Evolutionary conservation across 1,140 invertebrate species (phyloP), one percentile per base, ranked within the genome.

Genomic region (Drosophila erecta): DNA sequence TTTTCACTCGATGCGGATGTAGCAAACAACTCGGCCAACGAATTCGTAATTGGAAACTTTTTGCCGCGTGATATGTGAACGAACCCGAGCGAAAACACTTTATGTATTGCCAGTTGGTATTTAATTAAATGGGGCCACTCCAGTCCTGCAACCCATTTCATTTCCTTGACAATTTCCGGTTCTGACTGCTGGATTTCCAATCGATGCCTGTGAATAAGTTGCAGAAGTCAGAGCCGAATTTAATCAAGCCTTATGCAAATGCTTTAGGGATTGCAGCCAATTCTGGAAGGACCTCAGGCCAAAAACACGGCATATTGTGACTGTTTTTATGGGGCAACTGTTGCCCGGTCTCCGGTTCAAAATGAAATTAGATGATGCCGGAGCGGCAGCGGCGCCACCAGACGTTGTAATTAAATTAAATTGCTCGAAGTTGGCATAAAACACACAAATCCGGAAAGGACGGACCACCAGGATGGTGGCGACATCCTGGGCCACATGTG

Each of bases 331-430:
- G 41, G 50, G 54, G 53, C 64, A 55, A 41, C 78, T 81, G 55
- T 56, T 76, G 55, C 65, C 43, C 17, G 43, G 44, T 49, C 56
- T 47, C 24, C 14, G 14, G 37, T 27, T 30, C 49, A 46, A 76
- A 87, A 86, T 86, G 65, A 79, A 87, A 86, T 83, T 86, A 87
- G 75, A 75, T 86, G 67, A 67, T 76, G 69, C 46, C 47, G 59
- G 27, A 56, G 64, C 46, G 46, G 56, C 60, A 47, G 35, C 72
- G 57, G 51, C 38, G 38, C 30, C 66, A 55, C 62, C 73, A 83
- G 74, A 79, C 75, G 46, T 77, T 60, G 62, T 86, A 81, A 86
- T 86, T 87, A 72, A 86, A 86, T 86, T 86, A 83, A 79, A 87
- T 80, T 87, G 83, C 76, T 67, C 47, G 62, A 65, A 85, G 73